Percentiles rank a stretch among this genome's conserved stretches.
phyloP scores from a whole-genome alignment of 2,113 vertebrate species.

The Lethenteron camtschaticum region DNA sequence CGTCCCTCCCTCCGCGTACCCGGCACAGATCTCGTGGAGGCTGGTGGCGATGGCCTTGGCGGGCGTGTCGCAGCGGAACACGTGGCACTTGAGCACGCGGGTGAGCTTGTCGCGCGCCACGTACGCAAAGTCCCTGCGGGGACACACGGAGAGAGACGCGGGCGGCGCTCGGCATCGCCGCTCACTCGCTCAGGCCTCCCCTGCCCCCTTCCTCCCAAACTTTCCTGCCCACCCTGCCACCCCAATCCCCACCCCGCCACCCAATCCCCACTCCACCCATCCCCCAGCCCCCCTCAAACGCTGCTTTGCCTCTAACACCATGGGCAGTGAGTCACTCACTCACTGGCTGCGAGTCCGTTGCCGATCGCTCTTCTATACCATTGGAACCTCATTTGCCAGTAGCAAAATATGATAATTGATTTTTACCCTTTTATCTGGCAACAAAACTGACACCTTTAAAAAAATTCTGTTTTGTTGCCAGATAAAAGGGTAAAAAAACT shows the following conservation, averaged over 20 bases:
- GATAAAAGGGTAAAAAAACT: too few relatives aligned
- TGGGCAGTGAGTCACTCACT: constrained; percentile 10
- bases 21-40: constrained; percentile 95
- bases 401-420: too few relatives aligned
- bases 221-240: constrained; percentile 8
- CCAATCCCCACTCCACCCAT: constrained; percentile 13
- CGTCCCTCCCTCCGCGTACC: constrained; percentile 27
- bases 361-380: too few relatives aligned
- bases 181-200: background rate
- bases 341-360: too few relatives aligned
- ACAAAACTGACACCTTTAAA: too few relatives aligned
- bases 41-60: constrained; percentile 98
- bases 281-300: constrained; percentile 11
- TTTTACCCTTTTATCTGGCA: too few relatives aligned
- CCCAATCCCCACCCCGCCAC: constrained; percentile 14
- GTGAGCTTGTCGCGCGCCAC: constrained; percentile 92
- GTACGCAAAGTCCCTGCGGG: constrained; percentile 74
- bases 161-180: too few relatives aligned
- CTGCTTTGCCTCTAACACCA: background rate
- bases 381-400: too few relatives aligned
- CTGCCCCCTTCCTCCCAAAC: constrained; percentile 4
- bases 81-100: constrained; percentile 94
- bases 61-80: constrained; percentile 95
- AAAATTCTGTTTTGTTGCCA: too few relatives aligned
- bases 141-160: constrained; percentile 12